Base-by-base conservation (phyloP, 2,888 invertebrate species). In the Eupithecia abbreviata region DNA sequence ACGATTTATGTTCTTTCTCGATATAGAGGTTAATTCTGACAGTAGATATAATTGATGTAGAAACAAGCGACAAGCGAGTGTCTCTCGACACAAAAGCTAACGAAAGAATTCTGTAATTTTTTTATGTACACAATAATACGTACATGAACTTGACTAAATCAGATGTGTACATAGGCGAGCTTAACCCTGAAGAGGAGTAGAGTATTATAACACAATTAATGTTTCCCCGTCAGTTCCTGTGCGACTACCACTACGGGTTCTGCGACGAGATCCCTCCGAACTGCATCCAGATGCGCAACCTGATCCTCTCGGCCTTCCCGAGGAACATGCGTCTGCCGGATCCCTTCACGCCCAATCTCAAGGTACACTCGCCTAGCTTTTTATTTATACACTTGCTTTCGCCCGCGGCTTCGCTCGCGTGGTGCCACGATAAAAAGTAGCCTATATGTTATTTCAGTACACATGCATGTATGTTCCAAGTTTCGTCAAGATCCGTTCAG, bases 241-340 rank as follows among this genome's bases (percentile, higher is more conserved):
- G 99, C 92, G 99, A 99, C 90, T 99, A 99, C 92, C 99, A 99
- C 91, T 99, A 99, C 91, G 98, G 98, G 68, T 99, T 99, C 94
- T 99, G 99, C 91, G 99, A 99, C 92, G 99, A 98, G 79, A 99
- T 99, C 85, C 99, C 99, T 70, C 98, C 99, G 4, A 99, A 99
- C 91, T 99, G 99, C 93, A 99, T 99, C 83, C 99, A 98, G 92
- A 98, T 99, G 98, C 96, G 99, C 72, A 99, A 99, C 90, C 96
- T 99, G 76, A 99, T 99, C 74, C 95, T 99, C 80, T 99, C 99
- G 4, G 99, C 99, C 3, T 99, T 99, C 90, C 99, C 99, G 12
- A 96, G 99, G 71, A 99, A 98, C 89, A 99, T 99, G 99, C 96
- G 99, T 1, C 95, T 99, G 70, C 99, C 99, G 0, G 99, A 99